Conservation (phyloP, 2,888 invertebrate genomes). For the Eristalinus sepulchralis region DNA sequence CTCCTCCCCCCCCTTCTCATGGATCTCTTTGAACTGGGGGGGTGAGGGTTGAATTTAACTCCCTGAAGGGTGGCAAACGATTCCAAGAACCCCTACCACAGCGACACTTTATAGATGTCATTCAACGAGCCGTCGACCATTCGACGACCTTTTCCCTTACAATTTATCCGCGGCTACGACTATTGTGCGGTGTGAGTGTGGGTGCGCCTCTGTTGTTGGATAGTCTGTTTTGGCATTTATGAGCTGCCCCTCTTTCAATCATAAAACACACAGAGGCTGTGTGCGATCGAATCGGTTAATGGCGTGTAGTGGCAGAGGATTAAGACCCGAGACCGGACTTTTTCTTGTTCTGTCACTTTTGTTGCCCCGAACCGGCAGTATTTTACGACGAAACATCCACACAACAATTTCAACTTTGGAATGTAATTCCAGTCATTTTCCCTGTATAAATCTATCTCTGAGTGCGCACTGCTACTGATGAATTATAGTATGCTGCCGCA, state of each 20-base stretch:
- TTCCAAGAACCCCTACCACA: conserved; percentile 38
- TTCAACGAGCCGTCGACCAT: neutral
- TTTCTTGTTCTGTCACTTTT: conserved; percentile 58
- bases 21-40: neutral
- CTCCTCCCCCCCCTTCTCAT: neutral
- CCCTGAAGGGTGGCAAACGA: conserved; percentile 1
- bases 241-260: conserved; percentile 63
- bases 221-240: conserved; percentile 58
- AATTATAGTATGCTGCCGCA: conserved; percentile 51
- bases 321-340: conserved; percentile 61
- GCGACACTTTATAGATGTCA: conserved; percentile 41
- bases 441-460: conserved; percentile 62
- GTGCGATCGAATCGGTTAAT: conserved; percentile 14
- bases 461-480: conserved; percentile 58
- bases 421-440: conserved; percentile 69
- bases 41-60: neutral
- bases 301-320: conserved; percentile 12
- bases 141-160: conserved; percentile 44
- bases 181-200: neutral
- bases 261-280: conserved; percentile 59
- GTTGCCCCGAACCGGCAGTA: conserved; percentile 12
- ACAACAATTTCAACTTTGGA: conserved; percentile 48
- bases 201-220: conserved; percentile 9
- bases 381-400: conserved; percentile 60
- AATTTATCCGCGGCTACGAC: conserved; percentile 31